phyloP scores from a whole-genome alignment of 2,113 vertebrate genomes.

The Leptocoma aspasia region DNA sequence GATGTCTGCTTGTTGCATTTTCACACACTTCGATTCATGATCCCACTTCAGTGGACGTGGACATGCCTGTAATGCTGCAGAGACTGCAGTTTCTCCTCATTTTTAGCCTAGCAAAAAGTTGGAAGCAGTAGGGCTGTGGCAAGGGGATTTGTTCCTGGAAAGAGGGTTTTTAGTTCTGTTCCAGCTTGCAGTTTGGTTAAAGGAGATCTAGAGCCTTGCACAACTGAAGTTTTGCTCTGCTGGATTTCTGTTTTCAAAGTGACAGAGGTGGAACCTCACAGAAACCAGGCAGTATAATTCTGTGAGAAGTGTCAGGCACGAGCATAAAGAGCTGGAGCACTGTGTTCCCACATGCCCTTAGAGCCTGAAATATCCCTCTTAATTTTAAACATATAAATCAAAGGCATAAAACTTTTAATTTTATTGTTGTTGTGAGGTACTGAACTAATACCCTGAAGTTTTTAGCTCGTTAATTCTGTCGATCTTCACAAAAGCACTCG shows the following conservation, averaged over 20 bases:
- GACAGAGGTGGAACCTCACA: neutral
- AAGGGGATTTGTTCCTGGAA: neutral
- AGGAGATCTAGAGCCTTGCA: neutral
- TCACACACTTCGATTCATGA: neutral
- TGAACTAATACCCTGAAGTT: slow-evolving; percentile 17
- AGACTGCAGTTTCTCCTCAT: neutral
- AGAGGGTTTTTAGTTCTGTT: neutral
- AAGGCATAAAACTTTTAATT: neutral
- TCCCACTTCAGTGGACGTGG: neutral
- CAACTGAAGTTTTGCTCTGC: neutral
- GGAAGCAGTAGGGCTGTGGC: neutral
- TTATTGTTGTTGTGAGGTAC: slow-evolving; percentile 9
- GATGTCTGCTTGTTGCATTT: slow-evolving; percentile 6
- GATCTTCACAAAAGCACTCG: neutral
- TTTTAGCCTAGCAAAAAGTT: neutral
- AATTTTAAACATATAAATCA: neutral
- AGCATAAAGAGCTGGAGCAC: neutral
- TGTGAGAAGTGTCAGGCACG: neutral
- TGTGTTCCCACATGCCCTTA: neutral
- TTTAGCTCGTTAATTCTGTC: slow-evolving; percentile 48
- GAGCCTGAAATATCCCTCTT: neutral
- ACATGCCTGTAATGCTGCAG: neutral
- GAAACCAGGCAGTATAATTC: neutral
- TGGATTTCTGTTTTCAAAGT: neutral
- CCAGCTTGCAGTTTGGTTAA: neutral